phyloP scores from a whole-genome alignment of 1,140 invertebrate species.

The Tyrophagus putrescentiae region DNA sequence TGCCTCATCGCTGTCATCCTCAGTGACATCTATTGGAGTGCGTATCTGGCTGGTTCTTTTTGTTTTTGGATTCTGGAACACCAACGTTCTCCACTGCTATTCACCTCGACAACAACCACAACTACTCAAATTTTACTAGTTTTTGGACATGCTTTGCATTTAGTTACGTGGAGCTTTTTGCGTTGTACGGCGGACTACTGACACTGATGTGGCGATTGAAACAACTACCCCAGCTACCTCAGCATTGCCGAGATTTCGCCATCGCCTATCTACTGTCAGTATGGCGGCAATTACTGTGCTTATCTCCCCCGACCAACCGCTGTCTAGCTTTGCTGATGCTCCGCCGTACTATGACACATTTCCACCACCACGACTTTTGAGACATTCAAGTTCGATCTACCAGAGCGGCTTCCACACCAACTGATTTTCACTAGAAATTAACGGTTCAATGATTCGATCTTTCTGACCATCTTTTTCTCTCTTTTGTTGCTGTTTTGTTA shows the following conservation, averaged over 20 bases:
- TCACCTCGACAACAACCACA: background rate
- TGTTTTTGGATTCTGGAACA: slow-evolving; percentile 1
- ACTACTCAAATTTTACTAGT: background rate
- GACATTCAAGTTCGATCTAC: background rate
- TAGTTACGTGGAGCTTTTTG: background rate
- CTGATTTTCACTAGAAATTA: too few relatives aligned
- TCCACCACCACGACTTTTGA: background rate
- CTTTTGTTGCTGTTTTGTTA: too few relatives aligned
- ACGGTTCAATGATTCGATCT: too few relatives aligned
- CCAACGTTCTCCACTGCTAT: background rate
- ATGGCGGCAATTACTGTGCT: background rate
- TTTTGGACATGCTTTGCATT: background rate
- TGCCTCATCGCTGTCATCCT: background rate
- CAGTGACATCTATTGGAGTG: background rate
- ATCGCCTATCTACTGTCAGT: slow-evolving; percentile 2
- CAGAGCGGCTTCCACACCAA: background rate
- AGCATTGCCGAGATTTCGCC: too few relatives aligned
- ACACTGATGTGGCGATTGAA: too few relatives aligned
- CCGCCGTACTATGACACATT: background rate
- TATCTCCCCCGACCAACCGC: background rate
- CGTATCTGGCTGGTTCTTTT: slow-evolving; percentile 2
- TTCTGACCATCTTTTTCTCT: too few relatives aligned
- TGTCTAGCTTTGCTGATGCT: background rate
- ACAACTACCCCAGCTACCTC: too few relatives aligned
- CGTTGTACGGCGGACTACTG: background rate